Conservation (phyloP, 2,113 vertebrate genomes). For the Mionectes macconnelli region DNA sequence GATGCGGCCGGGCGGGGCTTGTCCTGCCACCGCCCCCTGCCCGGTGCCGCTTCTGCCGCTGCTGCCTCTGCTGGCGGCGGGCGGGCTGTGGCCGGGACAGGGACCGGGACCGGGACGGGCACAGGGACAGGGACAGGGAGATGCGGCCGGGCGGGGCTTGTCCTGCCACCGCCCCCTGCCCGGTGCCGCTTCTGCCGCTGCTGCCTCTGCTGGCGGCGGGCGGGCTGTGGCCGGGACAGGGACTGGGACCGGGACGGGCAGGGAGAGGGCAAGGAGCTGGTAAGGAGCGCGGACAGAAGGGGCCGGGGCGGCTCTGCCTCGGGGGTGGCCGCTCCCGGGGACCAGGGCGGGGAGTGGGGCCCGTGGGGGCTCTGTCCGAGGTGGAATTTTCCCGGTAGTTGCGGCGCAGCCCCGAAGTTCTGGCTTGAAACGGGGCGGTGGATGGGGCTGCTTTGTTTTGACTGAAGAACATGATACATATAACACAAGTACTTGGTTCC, state of each 20-base stretch:
- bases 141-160: not conserved
- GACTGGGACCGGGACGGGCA: not conserved
- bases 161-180: not conserved
- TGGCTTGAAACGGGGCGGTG: not conserved
- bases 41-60: not conserved
- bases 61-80: not conserved
- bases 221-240: not conserved
- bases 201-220: not conserved
- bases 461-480: not conserved
- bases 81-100: no score
- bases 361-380: not conserved
- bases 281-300: not conserved
- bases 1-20: not conserved
- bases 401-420: not conserved
- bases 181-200: not conserved
- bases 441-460: not conserved
- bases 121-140: no score
- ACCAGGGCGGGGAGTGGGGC: not conserved
- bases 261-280: not conserved
- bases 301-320: accelerated
- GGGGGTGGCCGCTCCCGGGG: not conserved
- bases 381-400: not conserved
- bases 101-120: not conserved
- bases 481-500: not conserved
- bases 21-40: not conserved